Evolutionary conservation across 2,797 vertebrate species (phyloP), one percentile per base, ranked within the genome.

Genomic region (Gallinago solitaria): DNA sequence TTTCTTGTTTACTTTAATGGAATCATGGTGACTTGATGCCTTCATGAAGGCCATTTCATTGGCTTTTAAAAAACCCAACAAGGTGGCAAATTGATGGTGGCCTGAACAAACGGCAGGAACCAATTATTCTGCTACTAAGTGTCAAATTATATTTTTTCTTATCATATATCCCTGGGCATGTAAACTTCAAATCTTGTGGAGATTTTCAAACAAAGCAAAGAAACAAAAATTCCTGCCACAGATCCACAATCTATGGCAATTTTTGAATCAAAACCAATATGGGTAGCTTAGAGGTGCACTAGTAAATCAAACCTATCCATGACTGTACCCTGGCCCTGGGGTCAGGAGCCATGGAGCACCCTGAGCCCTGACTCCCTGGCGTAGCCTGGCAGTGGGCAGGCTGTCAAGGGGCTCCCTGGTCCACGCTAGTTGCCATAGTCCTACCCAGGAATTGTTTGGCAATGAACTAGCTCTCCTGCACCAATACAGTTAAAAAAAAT

Each of bases 301-400:
- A 35, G 39, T 65, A 54, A 60, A 60, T 56, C 39, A 75, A 30
- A 53, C 27, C 30, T 80, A n/a, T 2, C 35, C 19, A 13, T n/a
- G 57, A 47, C 19, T 56, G 17, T 28, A 12, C 33, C 12, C 41
- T 57, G 19, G 19, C 25, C 64, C 53, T 51, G 35, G 30, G 11
- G 19, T 12, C 35, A 61, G 57, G 19, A 65, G 41, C 35, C 63
- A 43, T 0, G 0, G 13, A 43, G 43, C 54, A 63, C 35, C 59
- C 25, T 45, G 43, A 69, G 35, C 57, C n/a, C 10, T 2, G 1
- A 32, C 35, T 78, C 7, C 30, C 5, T 15, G 0, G 0, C 0
- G 0, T 12, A 41, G 37, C 53, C 53, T 37, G 41, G 63, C 59
- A 53, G 33, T 0, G 1, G 61, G 30, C 37, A 69, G 43, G 43